Base-by-base conservation (phyloP, 2,888 invertebrate genomes). In the Morpho achilles region DNA sequence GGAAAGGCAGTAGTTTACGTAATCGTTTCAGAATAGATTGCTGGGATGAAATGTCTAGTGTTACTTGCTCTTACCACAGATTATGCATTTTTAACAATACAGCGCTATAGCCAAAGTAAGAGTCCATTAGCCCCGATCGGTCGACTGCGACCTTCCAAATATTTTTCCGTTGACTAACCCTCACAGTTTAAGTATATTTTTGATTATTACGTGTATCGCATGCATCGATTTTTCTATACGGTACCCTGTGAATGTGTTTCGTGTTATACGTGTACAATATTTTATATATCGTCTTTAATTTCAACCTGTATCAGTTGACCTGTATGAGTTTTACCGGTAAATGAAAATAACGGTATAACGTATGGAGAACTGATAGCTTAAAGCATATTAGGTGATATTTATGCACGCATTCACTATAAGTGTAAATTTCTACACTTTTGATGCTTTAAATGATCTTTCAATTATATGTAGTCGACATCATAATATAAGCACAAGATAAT, bases 191-290 rank as follows among this genome's bases (percentile, higher is more conserved):
- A 69, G 74, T 69, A 73, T 70, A 69, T 71, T 73, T 70, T 69
- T 74, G 72, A 70, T 69, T 69, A 74, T 70, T 61, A 75, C 71
- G 77, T 16, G 16, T 80, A 74, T 67, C 76, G 86, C 86, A 86
- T 86, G 84, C 80, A 69, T 75, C 72, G 75, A 80, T 72, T 77
- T 75, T 74, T 72, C 78, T 74, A 69, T 71, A 72, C 64, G 69
- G 73, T 77, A 73, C 79, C 79, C 76, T 82, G 81, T 83, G 83
- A 78, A 81, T 84, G 84, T 84, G 76, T 73, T 79, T 70, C 79
- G 80, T 81, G 81, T 82, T 78, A 65, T 70, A 69, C 76, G 73
- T 80, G 75, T 77, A 74, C 71, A 64, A 69, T 71, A 65, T 64
- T 70, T 71, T 71, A 32, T 32, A 32, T 45, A 44, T 68, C 69